Conservation (phyloP, 92 coral and sea anemone genomes). For the Plumapathes pennacea region DNA sequence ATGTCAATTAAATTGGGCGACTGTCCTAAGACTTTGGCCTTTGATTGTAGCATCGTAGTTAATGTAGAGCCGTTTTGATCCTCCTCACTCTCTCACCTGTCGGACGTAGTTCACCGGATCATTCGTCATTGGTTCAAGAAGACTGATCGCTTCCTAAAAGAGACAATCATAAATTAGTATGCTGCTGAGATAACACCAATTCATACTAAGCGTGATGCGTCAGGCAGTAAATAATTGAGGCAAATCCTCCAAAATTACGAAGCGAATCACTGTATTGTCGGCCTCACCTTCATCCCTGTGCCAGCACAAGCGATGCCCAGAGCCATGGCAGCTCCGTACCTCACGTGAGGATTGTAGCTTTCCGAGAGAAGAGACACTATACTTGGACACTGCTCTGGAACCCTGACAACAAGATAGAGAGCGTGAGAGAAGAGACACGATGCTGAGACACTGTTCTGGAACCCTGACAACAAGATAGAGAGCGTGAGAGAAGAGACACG, state of each 20-base stretch:
- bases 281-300: constrained; percentile 86
- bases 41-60: no score
- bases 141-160: constrained; percentile 84
- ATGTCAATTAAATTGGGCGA: no score
- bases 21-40: no score
- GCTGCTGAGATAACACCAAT: no score
- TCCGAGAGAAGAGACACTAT: constrained; percentile 93
- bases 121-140: constrained; percentile 92
- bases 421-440: constrained; percentile 87
- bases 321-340: constrained; percentile 98
- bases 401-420: constrained; percentile 31
- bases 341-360: constrained; percentile 97
- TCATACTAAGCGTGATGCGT: no score
- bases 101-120: constrained; percentile 97
- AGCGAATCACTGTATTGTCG: background rate
- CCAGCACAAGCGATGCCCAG: constrained; percentile 98
- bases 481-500: constrained; percentile 82
- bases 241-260: no score
- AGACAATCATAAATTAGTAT: no score
- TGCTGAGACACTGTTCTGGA: constrained; percentile 99
- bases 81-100: constrained; percentile 65
- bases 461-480: constrained; percentile 44
- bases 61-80: no score
- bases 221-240: no score
- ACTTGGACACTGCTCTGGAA: constrained; percentile 99